Evolutionary conservation across 2,888 invertebrate species (phyloP), one percentile per base, ranked within the genome.

Genomic region (Ochropacha duplaris): DNA sequence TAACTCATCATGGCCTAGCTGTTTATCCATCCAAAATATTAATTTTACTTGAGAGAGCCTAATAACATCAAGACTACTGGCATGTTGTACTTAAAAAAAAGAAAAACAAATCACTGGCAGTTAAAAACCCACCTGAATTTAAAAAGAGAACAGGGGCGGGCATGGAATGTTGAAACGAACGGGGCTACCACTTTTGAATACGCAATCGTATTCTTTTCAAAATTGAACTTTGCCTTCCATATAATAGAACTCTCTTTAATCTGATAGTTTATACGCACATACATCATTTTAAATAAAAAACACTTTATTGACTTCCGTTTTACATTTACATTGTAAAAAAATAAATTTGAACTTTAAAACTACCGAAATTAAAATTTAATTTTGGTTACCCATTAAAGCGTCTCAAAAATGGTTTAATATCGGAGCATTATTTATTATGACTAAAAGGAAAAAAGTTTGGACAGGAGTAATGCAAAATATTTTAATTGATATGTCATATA

Each of bases 141-240:
- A 86, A 88, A 89, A 90, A 87, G 79, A 81, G 84, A 87, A 86
- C 83, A 79, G 69, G 44, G 65, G 71, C 72, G 70, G 64, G 52
- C 63, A 60, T 71, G 89, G 91, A 92, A 91, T 92, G 88, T 90
- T 83, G 88, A 85, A 87, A 85, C 70, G 78, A 82, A 83, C 72
- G 74, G 73, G 68, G 89, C 90, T 90, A 88, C 91, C 88, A 87
- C 84, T 83, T 80, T 83, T 72, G 75, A 84, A 87, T 89, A 90
- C 86, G 83, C 85, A 78, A 69, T 69, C 56, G 49, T 49, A 54
- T 65, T 70, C 66, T 61, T 64, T 68, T 66, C 68, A 61, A 86
- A 74, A 78, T 72, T 79, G 66, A 78, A 69, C 85, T 74, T 73
- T 86, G 84, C 65, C 22, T 1, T 39, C 24, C 58, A 67, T 39